Base-by-base conservation (phyloP, 2,888 invertebrate genomes). In the Lycaena phlaeas region DNA sequence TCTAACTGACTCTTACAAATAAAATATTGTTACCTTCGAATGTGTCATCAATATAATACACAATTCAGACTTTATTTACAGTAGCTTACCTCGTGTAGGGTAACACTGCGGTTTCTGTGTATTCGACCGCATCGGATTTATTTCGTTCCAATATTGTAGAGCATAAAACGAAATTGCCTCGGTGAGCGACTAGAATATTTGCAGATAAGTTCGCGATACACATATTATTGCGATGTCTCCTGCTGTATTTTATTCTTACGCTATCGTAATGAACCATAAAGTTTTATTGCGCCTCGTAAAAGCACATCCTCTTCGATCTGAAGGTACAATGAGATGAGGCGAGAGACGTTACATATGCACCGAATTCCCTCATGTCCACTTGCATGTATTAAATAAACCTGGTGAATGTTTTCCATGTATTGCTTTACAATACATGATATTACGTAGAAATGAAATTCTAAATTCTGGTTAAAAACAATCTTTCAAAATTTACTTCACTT, bases 261-360 rank as follows among this genome's bases (percentile, higher is more conserved):
- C 66, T 71, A 72, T 71, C 68, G 68, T 76, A 75, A 76, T 75
- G 68, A 70, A 59, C 63, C 57, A 57, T 78, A 71, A 77, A 76
- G 66, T 51, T 73, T 76, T 76, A 79, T 68, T 51, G 57, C 39
- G 48, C 42, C 50, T 73, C 69, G 63, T 76, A 73, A 75, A 74
- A 64, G 57, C 51, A 55, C 64, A 66, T 72, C 61, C 61, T 61
- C 59, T 47, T 66, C 56, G 55, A 51, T 51, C n/a, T n/a, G n/a
- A n/a, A 53, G 57, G 56, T 56, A 52, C 49, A 45, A 55, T 42
- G 53, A 47, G 54, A 53, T 55, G 59, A 56, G 52, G 56, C 59
- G 60, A 60, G 49, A 58, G 53, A 48, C 53, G 57, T 53, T 55
- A 57, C 51, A 10, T 30, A 17, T 31, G 34, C 34, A 34, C 34